Evolutionary conservation across 2,113 vertebrate species (phyloP), one percentile per base, ranked within the genome.

Genomic region (Mormyrus iriodes): DNA sequence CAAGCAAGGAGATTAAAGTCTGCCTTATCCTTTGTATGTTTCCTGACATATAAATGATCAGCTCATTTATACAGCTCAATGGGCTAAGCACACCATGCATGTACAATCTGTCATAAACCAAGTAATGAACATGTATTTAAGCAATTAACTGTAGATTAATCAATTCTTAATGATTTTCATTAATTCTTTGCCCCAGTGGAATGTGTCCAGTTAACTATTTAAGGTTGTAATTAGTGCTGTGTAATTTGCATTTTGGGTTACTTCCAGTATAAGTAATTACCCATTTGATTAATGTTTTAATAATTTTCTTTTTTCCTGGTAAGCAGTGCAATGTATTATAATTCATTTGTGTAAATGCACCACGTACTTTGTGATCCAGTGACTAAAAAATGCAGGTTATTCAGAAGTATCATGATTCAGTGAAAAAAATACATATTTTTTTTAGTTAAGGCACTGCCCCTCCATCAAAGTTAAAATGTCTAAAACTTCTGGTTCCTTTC

Each of bases 101-200:
- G 65, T 46, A 17, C 48, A 44, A 42, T 85, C 88, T 58, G 84
- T 91, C 84, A 88, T 88, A 90, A 88, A 84, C 82, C 69, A 79
- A 58, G 88, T 92, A 89, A 86, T 86, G 85, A 86, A 52, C 46
- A 89, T 73, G 87, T 93, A 91, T 91, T 90, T 91, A 91, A 91
- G 87, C 88, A 93, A 91, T 93, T 93, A 91, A 92, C 90, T 91
- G 84, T 83, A 89, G 89, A 92, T 93, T 88, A 92, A 89, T 86
- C 84, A 88, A 73, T 91, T 88, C 89, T 91, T 92, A 93, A 92
- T 90, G 90, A 89, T 90, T 49, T 90, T 52, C 90, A 89, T 91
- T 84, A 91, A 89, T 86, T 39, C 27, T 88, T 58, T 48, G 88
- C 91, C 90, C 90, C 90, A 88, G 85, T 89, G 89, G 89, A 90